Evolutionary conservation across 2,113 vertebrate species (phyloP), one percentile per base, ranked within the genome.

Genomic region (Tamias sibiricus): DNA sequence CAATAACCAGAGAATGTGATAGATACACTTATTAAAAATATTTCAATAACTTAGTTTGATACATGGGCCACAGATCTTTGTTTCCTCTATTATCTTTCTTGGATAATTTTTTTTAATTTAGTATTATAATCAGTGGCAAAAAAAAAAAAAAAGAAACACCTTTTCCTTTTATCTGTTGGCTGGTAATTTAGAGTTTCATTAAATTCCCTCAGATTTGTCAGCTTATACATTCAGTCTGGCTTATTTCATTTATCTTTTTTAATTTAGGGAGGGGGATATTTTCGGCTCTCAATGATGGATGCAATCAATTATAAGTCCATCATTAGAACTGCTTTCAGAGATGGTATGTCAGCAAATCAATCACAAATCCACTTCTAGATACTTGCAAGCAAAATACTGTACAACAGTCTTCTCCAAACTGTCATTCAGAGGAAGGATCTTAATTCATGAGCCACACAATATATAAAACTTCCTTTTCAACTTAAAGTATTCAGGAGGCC

Each of bases 161-260:
- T 95, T 93, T 92, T 90, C 68, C 80, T 90, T 91, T 97, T 97
- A 95, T 95, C 97, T 91, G 6, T 37, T 94, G 82, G 83, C 93
- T 94, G 7, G 6, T 57, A 84, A 40, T 97, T 97, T 90, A 93
- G 79, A 83, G 32, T 96, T 95, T 82, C 90, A 85, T 98, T 98
- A 97, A 97, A 97, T 95, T 96, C 87, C 91, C 80, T 96, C 83
- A 32, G 94, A 95, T 97, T 97, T 94, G 94, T 97, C 98, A 96
- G 88, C 72, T 94, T 96, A 90, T 96, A 96, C 91, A 96, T 96
- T 90, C 91, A 92, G 57, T 87, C 91, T 82, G 77, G 81, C 95
- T 96, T 96, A 96, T 96, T 98, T 97, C 97, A 98, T 96, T 97
- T 97, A 96, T 93, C 97, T 94, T 97, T 97, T 98, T 93, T 96